Conservation (phyloP, 2,888 invertebrate genomes). For the Mesopsocus fuscifrons region DNA sequence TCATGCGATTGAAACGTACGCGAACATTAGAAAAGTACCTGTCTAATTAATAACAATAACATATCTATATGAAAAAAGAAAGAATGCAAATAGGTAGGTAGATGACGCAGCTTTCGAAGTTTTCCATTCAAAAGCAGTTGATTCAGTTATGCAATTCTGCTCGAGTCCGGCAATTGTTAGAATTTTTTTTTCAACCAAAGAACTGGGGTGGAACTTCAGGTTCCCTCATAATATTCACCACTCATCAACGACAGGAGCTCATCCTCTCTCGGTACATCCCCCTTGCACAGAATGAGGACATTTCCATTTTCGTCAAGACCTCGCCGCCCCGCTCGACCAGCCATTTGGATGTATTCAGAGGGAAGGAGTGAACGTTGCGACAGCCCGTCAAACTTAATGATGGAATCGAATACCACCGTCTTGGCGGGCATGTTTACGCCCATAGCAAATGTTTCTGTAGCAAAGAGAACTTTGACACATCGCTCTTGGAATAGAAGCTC, state of each 20-base stretch:
- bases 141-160: no score
- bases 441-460: slow-evolving; percentile 99
- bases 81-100: no score
- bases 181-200: no score
- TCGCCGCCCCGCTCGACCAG: slow-evolving; percentile 87
- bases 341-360: slow-evolving; percentile 98
- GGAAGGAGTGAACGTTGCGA: slow-evolving; percentile 57
- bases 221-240: no score
- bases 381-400: slow-evolving; percentile 78
- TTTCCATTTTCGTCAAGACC: slow-evolving; percentile 88
- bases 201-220: no score
- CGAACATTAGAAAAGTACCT: no score
- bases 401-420: slow-evolving; percentile 90
- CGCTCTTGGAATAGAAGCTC: slow-evolving; percentile 93
- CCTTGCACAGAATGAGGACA: slow-evolving; percentile 80
- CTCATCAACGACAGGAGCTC: slow-evolving; percentile 73
- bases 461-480: slow-evolving; percentile 80
- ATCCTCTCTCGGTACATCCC: slow-evolving; percentile 47
- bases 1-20: no score
- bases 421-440: slow-evolving; percentile 99
- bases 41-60: no score
- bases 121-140: no score
- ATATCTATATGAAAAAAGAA: no score
- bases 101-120: no score
- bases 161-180: no score